Evolutionary conservation across 2,888 invertebrate genomes (phyloP), one percentile per base, ranked within the genome.

Genomic region (Sarcophaga caerulescens): DNA sequence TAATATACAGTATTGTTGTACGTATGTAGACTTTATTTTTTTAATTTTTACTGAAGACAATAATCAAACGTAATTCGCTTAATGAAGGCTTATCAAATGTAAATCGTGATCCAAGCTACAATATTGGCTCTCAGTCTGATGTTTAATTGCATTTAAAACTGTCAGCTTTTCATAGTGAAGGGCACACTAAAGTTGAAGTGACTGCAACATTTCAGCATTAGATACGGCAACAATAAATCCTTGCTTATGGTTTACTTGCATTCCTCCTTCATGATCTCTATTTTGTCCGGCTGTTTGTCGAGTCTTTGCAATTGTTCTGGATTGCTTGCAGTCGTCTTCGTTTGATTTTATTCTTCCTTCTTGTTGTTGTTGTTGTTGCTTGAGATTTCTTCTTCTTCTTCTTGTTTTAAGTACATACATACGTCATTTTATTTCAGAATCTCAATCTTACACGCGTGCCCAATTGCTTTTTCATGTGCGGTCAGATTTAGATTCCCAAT

Each of bases 401-500:
- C n/a, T 60, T 21, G 10, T 76, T 68, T 45, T 3, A 47, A 76
- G 60, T 66, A n/a, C n/a, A n/a, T n/a, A n/a, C n/a, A n/a, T n/a
- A 77, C 76, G 68, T 74, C 57, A 66, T 45, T 68, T 70, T 60
- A 23, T 66, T 65, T 59, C 65, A 76, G 62, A 74, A 63, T 69
- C 63, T 63, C 23, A 77, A 84, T 84, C 68, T 75, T 74, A 78
- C 76, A 82, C 80, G 85, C 84, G 75, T 85, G 84, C 66, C 74
- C 81, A 85, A 81, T 83, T 73, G 76, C 73, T 77, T 59, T 80
- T 81, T 73, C 83, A 83, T 77, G 73, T 81, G 85, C 80, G 76
- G 82, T 78, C 85, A 63, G 45, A 45, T 74, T 62, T 44, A 70
- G 57, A 65, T 17, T 76, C 59, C 25, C 62, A 74, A 74, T 69